Conservation (phyloP, 2,888 invertebrate species). For the Iselma pallidipennis region DNA sequence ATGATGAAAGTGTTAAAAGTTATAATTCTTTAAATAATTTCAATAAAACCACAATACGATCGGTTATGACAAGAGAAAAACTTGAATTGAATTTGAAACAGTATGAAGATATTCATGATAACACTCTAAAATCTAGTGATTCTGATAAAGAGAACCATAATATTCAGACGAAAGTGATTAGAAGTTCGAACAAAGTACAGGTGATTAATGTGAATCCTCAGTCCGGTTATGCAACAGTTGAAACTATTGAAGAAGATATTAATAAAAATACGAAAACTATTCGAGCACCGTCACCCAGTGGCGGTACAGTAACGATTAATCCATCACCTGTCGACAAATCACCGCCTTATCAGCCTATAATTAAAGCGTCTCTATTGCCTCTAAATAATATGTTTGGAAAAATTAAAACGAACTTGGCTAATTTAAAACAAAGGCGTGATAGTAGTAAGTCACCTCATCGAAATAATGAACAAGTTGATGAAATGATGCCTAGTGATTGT, state of each 20-base stretch:
- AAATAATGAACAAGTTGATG: constrained; percentile 34
- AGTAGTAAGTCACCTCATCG: constrained; percentile 61
- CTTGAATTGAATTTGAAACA: constrained; percentile 20
- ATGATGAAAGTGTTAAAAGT: constrained; percentile 73
- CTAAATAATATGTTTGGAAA: constrained; percentile 75
- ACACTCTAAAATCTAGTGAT: constrained; percentile 28
- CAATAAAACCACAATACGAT: constrained; percentile 29
- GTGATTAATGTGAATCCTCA: constrained; percentile 51
- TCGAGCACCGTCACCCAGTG: constrained; percentile 52
- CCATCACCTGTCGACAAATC: constrained; percentile 16
- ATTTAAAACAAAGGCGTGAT: constrained; percentile 44
- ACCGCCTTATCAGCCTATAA: constrained; percentile 44
- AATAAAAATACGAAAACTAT: constrained; percentile 33
- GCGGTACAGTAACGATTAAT: constrained; percentile 47
- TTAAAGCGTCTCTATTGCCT: constrained; percentile 62
- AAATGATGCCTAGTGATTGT: constrained; percentile 57
- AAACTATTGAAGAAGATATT: constrained; percentile 39
- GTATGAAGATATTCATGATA: constrained; percentile 11
- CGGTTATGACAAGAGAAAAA: constrained; percentile 27
- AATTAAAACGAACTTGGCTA: constrained; percentile 58
- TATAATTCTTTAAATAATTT: constrained; percentile 24
- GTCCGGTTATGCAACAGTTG: constrained; percentile 53
- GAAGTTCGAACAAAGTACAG: constrained; percentile 41
- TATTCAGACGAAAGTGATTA: constrained; percentile 30
- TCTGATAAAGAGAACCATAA: constrained; percentile 31